phyloP scores from a whole-genome alignment of 2,797 vertebrate species.

The Acanthurus leucopareius region DNA sequence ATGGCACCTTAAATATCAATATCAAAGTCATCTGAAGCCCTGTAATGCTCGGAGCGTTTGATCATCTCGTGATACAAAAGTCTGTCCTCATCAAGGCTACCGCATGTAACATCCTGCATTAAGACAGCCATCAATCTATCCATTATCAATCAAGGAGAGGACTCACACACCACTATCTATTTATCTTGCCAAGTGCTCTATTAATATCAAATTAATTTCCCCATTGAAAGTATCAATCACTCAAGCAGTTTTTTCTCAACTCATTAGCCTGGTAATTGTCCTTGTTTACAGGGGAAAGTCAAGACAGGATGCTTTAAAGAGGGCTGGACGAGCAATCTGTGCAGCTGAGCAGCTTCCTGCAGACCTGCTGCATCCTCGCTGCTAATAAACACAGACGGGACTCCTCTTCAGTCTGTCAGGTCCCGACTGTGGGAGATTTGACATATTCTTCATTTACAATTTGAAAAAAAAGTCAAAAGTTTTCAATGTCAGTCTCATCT shows the following conservation, averaged over 20 bases:
- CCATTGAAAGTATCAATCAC: conserved; percentile 87
- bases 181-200: conserved; percentile 87
- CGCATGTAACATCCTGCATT: conserved; percentile 72
- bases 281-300: conserved; percentile 87
- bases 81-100: conserved; percentile 66
- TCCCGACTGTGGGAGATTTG: background rate
- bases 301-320: conserved; percentile 67
- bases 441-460: conserved; percentile 2
- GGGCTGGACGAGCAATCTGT: conserved; percentile 53
- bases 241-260: conserved; percentile 78
- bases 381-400: background rate
- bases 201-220: conserved; percentile 88
- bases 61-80: conserved; percentile 52
- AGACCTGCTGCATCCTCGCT: conserved; percentile 29
- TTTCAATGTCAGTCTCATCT: conserved; percentile 19
- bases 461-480: conserved; percentile 9
- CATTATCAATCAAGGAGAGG: conserved; percentile 83
- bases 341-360: conserved; percentile 31
- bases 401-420: conserved; percentile 1
- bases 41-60: conserved; percentile 21
- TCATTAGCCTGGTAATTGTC: conserved; percentile 88
- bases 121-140: conserved; percentile 84
- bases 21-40: conserved; percentile 15
- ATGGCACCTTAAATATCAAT: conserved; percentile 34
- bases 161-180: conserved; percentile 83